Percentiles rank a stretch among this genome's conserved stretches.
Evolutionary conservation across 2,113 vertebrate species (phyloP).

Genomic region (Chloroceryle aenea): DNA sequence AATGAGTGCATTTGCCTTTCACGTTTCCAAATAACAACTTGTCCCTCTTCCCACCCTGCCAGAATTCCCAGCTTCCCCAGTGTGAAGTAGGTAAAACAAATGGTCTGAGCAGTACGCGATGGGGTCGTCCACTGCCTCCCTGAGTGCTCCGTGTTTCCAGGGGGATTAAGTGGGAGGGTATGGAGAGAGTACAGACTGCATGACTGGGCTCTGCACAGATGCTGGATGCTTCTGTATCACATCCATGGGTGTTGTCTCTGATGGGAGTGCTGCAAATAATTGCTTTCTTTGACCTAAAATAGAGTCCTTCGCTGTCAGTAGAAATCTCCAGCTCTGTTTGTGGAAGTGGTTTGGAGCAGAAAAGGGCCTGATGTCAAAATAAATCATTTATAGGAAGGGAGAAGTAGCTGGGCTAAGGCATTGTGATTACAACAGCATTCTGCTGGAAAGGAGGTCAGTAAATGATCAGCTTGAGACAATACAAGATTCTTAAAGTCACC

Average conservation of each 20-base stretch:
- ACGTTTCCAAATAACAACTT: background rate
- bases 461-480: background rate
- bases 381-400: constrained; percentile 45
- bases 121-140: background rate
- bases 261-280: background rate
- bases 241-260: background rate
- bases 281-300: constrained; percentile 32
- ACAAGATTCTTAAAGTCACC: background rate
- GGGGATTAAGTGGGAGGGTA: background rate
- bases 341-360: constrained; percentile 44
- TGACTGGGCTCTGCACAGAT: background rate
- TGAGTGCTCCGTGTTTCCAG: background rate
- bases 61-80: background rate
- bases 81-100: background rate
- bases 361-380: constrained; percentile 46
- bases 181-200: background rate
- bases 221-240: background rate
- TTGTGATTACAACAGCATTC: constrained; percentile 39
- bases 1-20: background rate
- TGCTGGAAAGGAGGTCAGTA: constrained; percentile 46
- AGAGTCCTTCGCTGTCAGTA: background rate
- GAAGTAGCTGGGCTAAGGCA: background rate
- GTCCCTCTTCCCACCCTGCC: background rate
- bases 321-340: background rate
- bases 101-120: rapidly evolving